Base-by-base conservation (phyloP, 2,888 invertebrate genomes). In the Bedellia somnulentella region DNA sequence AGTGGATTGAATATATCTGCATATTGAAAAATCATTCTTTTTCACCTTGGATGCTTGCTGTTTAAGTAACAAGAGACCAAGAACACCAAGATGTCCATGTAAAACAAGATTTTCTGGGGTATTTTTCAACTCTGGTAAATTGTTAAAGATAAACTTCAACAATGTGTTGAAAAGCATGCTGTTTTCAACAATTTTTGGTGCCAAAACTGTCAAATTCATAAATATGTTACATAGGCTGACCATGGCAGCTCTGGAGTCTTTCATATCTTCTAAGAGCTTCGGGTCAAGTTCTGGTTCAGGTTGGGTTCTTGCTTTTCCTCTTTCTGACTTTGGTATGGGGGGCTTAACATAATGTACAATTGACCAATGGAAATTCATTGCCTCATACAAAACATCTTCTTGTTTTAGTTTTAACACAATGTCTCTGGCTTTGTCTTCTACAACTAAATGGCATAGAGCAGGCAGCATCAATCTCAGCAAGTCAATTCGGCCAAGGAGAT, bases 191-290 rank as follows among this genome's bases (percentile, higher is more conserved):
- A 89, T 67, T 57, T 89, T 88, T 0, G 89, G 85, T 44, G 94
- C 94, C 35, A 94, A 61, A 0, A 94, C 94, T 9, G 91, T 89
- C 2, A 95, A 79, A 54, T 95, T 95, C 89, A 95, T 92, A 40
- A 95, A 84, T 34, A 93, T 87, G 51, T 93, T 93, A 59, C 93
- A 94, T 16, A 91, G 81, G 41, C 93, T 90, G 37, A 90, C 86
- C 79, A 95, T 87, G 0, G 93, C 91, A 3, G 84, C 79, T 35
- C 91, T 81, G 0, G 92, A 89, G 55, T 90, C 89, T 47, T 86
- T 86, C 86, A 91, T 90, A 41, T 89, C 87, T 46, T 88, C 89
- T 34, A 88, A 55, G 38, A 88, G 75, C 49, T 85, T 81, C 1
- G 86, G 82, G 28, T 87, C 86, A 28, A 89, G 60, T 46, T 88